Base-by-base conservation (phyloP, 2,113 vertebrate species). In the Lepisosteus oculatus region DNA sequence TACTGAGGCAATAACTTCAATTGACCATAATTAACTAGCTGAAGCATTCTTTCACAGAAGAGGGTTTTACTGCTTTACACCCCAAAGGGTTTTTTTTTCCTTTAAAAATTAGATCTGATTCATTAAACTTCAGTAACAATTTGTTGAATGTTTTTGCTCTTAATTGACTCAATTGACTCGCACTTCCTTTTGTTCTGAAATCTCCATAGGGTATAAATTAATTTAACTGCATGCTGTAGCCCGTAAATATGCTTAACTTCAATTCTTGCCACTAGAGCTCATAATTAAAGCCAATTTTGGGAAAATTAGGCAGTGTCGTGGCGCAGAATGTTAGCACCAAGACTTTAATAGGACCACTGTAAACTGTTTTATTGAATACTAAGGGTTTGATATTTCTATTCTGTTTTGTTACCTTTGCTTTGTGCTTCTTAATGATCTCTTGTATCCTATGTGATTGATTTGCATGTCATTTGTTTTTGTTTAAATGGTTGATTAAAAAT, bases 121-220 rank as follows among this genome's bases (percentile, higher is more conserved):
- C 15, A 41, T 42, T 72, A 56, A 61, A 4, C 15, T 47, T n/a
- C 17, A 57, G 45, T n/a, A 51, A 51, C 47, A 51, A 47, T 13
- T 44, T 29, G 64, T 59, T 59, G 41, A 61, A 59, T 72, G 44
- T 64, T n/a, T 59, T 61, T 61, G 0, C 3, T 51, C 47, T 56
- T 44, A 61, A 61, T 47, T n/a, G 56, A 73, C 44, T 51, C 42
- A 68, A 73, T 73, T 62, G 72, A 56, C 43, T 73, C 51, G 44
- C 6, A 17, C 45, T 73, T 29, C 44, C 17, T 54, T 29, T 67
- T 72, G 64, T 41, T 47, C 43, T 41, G 57, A 9, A 43, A 17
- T 17, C 65, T 73, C 65, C 65, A 12, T 44, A 43, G 65, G 65
- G 43, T 62, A 44, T 54, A 62, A 14, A 73, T 29, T 73, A 55